These are phyloP conservation scores for Sandelia bainsii DNA, from an alignment of 2,797 vertebrate species.

Conservation along the genomic window DNA sequence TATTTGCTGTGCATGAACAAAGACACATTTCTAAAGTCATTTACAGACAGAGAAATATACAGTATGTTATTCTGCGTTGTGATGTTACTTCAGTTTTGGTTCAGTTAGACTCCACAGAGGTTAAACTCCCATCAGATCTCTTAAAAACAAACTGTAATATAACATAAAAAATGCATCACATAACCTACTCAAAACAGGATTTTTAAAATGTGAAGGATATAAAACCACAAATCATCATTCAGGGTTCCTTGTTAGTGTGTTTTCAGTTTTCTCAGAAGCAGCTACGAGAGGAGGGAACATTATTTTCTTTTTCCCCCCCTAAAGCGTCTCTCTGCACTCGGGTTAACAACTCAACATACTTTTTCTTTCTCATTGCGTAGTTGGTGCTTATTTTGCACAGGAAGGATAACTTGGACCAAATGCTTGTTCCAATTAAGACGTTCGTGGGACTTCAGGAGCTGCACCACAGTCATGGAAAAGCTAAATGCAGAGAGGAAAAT, in stretches of 20 bases:
- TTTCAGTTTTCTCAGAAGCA: slow-evolving; percentile 36
- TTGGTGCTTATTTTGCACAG: slow-evolving; percentile 55
- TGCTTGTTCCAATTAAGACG: slow-evolving; percentile 75
- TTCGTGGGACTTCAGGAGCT: slow-evolving; percentile 71
- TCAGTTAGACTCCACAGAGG: too few species aligned
- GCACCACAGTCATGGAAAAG: slow-evolving; percentile 64
- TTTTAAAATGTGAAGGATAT: slow-evolving; percentile 1
- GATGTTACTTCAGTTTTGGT: too few species aligned
- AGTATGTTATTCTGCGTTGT: too few species aligned
- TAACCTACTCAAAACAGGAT: not conserved
- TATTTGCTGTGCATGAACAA: not conserved
- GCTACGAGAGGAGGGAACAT: slow-evolving; percentile 31
- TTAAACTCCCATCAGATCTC: too few species aligned
- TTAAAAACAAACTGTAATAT: not conserved
- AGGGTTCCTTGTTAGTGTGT: not conserved
- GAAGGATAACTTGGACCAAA: slow-evolving; percentile 73
- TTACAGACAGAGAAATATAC: too few species aligned
- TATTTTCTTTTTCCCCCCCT: slow-evolving; percentile 36
- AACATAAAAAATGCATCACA: not conserved
- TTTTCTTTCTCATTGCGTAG: slow-evolving; percentile 36
- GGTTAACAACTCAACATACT: slow-evolving; percentile 34
- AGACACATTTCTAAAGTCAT: too few species aligned
- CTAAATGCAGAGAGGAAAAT: slow-evolving; percentile 54
- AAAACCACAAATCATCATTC: slow-evolving; percentile 16
- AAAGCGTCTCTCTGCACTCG: slow-evolving; percentile 42